Evolutionary conservation across 2,797 vertebrate genomes (phyloP).

Genomic region (Sebastes trivittatus): DNA sequence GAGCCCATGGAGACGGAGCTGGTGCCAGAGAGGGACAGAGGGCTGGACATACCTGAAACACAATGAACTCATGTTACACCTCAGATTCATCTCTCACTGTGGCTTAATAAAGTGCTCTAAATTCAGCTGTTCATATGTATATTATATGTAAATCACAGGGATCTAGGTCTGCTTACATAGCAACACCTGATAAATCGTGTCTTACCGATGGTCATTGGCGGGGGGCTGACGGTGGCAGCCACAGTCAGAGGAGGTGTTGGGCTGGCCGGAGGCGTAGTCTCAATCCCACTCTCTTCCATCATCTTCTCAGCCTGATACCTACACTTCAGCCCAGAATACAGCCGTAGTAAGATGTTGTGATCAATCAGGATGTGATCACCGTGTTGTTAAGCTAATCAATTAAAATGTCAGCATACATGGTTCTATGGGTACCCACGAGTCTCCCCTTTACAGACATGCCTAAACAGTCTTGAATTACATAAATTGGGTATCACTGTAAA

Average conservation of each 20-base stretch:
- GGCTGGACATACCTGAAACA: slow-evolving; percentile 76
- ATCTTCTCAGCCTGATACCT: slow-evolving; percentile 81
- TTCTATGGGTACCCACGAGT: no score
- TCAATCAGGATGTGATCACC: neutral
- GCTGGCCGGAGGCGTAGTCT: slow-evolving; percentile 90
- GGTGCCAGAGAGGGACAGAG: slow-evolving; percentile 67
- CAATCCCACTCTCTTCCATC: slow-evolving; percentile 99
- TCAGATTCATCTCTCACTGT: neutral
- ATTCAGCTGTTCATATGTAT: no score
- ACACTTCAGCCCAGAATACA: neutral
- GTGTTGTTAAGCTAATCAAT: neutral
- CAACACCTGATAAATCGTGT: neutral
- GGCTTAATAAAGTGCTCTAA: no score
- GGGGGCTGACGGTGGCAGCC: slow-evolving; percentile 42
- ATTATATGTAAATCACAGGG: no score
- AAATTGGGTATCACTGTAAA: no score
- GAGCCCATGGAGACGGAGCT: slow-evolving; percentile 56
- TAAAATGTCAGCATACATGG: neutral
- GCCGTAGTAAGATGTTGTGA: neutral
- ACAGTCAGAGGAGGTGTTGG: slow-evolving; percentile 76
- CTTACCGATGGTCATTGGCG: slow-evolving; percentile 79
- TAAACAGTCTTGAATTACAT: no score
- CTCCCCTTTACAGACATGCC: no score
- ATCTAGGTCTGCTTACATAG: neutral
- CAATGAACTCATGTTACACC: neutral